Evolutionary conservation across 2,797 vertebrate genomes (phyloP).

Genomic region (Microctenopoma steveboyesi): DNA sequence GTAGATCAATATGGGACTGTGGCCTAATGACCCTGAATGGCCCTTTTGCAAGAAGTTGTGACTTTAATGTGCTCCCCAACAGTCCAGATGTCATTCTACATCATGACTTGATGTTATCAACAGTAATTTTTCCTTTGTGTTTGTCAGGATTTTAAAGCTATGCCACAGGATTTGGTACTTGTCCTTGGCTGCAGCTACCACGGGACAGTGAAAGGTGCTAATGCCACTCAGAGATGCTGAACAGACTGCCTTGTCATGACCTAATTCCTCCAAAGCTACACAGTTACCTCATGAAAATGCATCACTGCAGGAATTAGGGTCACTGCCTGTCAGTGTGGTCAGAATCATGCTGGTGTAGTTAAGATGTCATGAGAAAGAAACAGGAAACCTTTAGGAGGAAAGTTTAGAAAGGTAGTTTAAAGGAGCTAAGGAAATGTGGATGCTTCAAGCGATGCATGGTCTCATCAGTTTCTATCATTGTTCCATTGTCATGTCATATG

Average conservation of each 20-base stretch:
- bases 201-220: slow-evolving; percentile 23
- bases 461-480: no score
- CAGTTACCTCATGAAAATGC: slow-evolving; percentile 71
- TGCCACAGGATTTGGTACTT: not conserved
- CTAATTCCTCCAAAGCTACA: slow-evolving; percentile 63
- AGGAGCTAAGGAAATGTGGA: not conserved
- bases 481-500: no score
- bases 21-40: slow-evolving; percentile 9
- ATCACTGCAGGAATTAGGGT: slow-evolving; percentile 63
- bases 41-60: not conserved
- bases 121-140: not conserved
- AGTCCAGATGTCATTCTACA: not conserved
- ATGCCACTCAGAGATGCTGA: slow-evolving; percentile 47
- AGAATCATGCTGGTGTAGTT: slow-evolving; percentile 45
- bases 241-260: slow-evolving; percentile 62
- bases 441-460: no score
- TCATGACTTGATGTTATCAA: not conserved
- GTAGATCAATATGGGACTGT: not conserved
- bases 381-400: slow-evolving; percentile 18
- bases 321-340: slow-evolving; percentile 50
- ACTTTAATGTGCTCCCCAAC: not conserved
- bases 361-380: slow-evolving; percentile 14
- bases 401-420: not conserved
- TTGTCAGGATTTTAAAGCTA: not conserved
- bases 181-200: not conserved